Base-by-base conservation (phyloP, 2,888 invertebrate genomes). In the Marronus borbonicus region DNA sequence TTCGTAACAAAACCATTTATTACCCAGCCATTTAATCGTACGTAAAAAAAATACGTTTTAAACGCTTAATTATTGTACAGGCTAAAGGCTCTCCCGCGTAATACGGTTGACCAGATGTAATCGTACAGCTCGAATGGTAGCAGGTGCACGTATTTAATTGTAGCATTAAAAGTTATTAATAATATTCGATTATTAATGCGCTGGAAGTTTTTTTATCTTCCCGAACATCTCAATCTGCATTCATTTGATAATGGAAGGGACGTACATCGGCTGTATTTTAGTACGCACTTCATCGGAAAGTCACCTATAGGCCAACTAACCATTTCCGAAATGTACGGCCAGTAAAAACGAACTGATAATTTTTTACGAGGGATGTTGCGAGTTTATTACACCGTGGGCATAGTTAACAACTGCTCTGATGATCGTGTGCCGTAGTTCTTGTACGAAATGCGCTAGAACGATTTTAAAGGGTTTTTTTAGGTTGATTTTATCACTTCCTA, bases 111-210 rank as follows among this genome's bases (percentile, higher is more conserved):
- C 49, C 44, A 68, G 49, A 68, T 68, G 24, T 20, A 68, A 68
- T 68, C 68, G 68, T 50, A 44, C 49, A 5, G 36, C 14, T 31
- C 12, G 70, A 7, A n/a, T 50, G 24, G 14, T 8, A 17, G 70
- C 70, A 70, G 70, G 70, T 70, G 70, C 36, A 10, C 7, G 31
- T 36, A 58, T 58, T 70, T 70, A 55, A 70, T 70, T 58, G 55
- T 70, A 70, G 70, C 55, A 58, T 10, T n/a, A 39, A 44, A 70
- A 70, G 36, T 70, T 70, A 70, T 55, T 70, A 70, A 70, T 58
- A 70, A 70, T 58, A 70, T 52, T 58, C 70, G 70, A 17, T 70
- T 58, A 70, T 58, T 70, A 70, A 70, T 55, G 17, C 55, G 20
- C 17, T 70, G 31, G 50, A 44, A 50, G n/a, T 24, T 24, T 49